Evolutionary conservation across 2,888 invertebrate species (phyloP), one percentile per base, ranked within the genome.

Genomic region (Agapostemon virescens): DNA sequence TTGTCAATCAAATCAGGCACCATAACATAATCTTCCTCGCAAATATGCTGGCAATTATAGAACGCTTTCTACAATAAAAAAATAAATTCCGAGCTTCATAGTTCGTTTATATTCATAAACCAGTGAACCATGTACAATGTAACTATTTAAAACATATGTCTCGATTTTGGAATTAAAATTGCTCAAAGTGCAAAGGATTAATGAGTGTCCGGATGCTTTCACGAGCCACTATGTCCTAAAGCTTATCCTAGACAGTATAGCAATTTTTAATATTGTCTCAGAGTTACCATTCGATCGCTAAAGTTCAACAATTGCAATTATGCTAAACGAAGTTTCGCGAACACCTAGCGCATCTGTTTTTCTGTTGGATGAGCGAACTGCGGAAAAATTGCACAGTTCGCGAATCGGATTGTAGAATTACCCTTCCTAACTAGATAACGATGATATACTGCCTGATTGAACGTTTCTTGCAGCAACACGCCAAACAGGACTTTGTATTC

Each of bases 401-500:
- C 30, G 2, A 58, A 58, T 26, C 17, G 2, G 15, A 6, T 15
- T 13, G 5, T 13, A 17, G 55, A 26, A 55, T 55, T 30, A 26
- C 26, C 17, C 2, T 17, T 30, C 17, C 58, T 30, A 58, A 58
- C 30, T 20, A 11, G 15, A 20, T 33, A 33, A 61, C 30, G 33
- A 61, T 61, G 58, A 63, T 36, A n/a, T 36, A 0, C 36, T n/a
- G 63, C 1, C 36, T n/a, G 36, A 63, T 63, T 36, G 75, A 23
- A 71, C 70, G 75, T 77, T 67, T 58, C 45, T 68, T 9, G 66
- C 23, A 30, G 63, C 30, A 79, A n/a, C 66, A 58, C n/a, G 26
- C 15, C 68, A 52, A 79, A 79, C 72, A 40, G 68, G 45, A 64
- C 58, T 70, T 70, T 58, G 69, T 67, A 70, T 77, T 63, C 49